A percentile compares a stretch with the other conserved stretches of the same genome.
Conservation (phyloP, 64 coral and sea anemone genomes). For the Dendrophyllia cribrosa region DNA sequence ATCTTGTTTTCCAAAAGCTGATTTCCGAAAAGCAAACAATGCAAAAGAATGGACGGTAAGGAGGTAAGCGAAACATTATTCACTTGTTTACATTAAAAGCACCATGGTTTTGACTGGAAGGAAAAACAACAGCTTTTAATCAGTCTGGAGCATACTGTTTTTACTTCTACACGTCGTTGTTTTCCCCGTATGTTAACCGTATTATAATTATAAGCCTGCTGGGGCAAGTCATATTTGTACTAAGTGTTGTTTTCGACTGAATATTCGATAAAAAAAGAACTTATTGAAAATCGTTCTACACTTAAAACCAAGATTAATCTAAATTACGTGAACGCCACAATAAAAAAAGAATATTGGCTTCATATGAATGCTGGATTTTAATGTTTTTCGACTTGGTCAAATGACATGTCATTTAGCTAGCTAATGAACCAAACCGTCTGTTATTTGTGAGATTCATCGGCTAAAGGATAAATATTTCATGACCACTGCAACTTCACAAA, state of each 20-base stretch:
- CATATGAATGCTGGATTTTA: neutral
- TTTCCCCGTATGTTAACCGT: neutral
- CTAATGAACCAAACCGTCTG: neutral
- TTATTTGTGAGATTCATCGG: neutral
- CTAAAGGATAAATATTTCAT: constrained; percentile 2
- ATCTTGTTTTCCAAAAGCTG: neutral
- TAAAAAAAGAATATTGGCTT: neutral
- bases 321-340: neutral
- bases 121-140: too few relatives aligned
- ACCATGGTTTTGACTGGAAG: too few relatives aligned
- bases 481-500: neutral
- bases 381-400: neutral
- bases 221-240: neutral
- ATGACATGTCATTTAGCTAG: neutral
- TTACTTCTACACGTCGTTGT: too few relatives aligned
- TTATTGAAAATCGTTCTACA: neutral
- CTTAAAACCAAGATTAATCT: neutral
- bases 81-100: too few relatives aligned
- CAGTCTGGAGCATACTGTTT: too few relatives aligned
- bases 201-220: neutral
- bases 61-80: neutral
- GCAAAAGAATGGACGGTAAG: neutral
- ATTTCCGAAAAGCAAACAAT: neutral
- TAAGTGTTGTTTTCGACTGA: neutral
- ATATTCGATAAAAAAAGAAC: neutral